These are phyloP conservation scores for Synchiropus splendidus DNA, from an alignment of 2,113 vertebrate genomes.

Conservation along the genomic window DNA sequence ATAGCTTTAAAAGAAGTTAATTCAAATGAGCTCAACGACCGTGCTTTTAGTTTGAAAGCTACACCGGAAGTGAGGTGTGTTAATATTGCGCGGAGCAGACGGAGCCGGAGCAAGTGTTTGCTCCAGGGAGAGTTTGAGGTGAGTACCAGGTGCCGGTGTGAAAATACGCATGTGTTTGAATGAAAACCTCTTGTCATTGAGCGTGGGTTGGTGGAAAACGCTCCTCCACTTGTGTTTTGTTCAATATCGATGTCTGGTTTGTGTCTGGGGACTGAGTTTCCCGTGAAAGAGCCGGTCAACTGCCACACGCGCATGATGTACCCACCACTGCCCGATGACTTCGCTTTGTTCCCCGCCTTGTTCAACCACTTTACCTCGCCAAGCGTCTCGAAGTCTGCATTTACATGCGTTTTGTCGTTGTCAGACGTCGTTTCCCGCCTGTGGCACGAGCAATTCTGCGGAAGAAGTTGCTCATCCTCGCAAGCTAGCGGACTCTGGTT, in stretches of 20 bases:
- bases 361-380: slow-evolving; percentile 20
- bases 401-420: neutral
- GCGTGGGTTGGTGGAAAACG: neutral
- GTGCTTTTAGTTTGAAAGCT: slow-evolving; percentile 3
- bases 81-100: slow-evolving; percentile 3
- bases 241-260: neutral
- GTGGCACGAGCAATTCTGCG: too few relatives aligned
- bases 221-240: neutral
- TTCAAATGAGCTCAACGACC: neutral
- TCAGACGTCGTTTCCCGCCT: neutral
- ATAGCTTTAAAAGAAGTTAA: neutral
- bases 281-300: slow-evolving; percentile 8
- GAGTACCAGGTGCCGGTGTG: slow-evolving; percentile 29
- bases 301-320: slow-evolving; percentile 28
- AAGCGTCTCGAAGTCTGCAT: neutral
- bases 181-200: too few relatives aligned
- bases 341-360: slow-evolving; percentile 17
- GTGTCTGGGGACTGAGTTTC: neutral
- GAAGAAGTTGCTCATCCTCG: too few relatives aligned
- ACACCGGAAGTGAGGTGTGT: slow-evolving; percentile 9
- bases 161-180: slow-evolving; percentile 6
- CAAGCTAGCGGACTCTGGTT: slow-evolving; percentile 9
- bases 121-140: slow-evolving; percentile 39
- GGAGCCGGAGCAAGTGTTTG: slow-evolving; percentile 9
- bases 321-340: slow-evolving; percentile 12